Evolutionary conservation across 1,140 invertebrate species (phyloP), one percentile per base, ranked within the genome.

Genomic region (Diachasmimorpha longicaudata): DNA sequence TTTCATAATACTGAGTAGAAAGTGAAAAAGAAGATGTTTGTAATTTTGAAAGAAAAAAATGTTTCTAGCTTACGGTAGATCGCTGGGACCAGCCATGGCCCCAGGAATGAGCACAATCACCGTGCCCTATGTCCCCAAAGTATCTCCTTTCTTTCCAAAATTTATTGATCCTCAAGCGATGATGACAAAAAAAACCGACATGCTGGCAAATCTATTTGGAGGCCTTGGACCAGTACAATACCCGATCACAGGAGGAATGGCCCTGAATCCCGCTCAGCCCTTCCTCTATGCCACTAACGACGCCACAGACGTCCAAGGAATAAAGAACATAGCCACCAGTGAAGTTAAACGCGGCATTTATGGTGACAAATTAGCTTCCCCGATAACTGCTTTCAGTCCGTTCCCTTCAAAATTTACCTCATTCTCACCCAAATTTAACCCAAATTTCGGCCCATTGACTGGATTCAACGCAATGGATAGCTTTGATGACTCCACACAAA

Each of bases 161-260:
- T 84, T 86, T 16, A 82, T 87, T 9, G 86, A 87, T 42, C 85
- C 86, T 8, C 82, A 83, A 77, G 42, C 42, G 0, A 85, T 86
- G 80, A 84, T 86, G 8, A 73, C 79, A 11, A 85, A 84, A 55
- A 87, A 88, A 31, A 85, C 84, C 0, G 85, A 86, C 66, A 70
- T 86, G 55, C 16, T 87, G 36, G 81, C 48, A 21, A 86, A 86
- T 23, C 66, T 86, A 0, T 85, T 87, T 52, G 81, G 81, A 31
- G 81, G 83, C 23, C 19, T 81, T 4, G 77, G 78, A 48, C 78
- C 83, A 19, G 75, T 70, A 13, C 39, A 73, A 70, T 63, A 48
- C 44, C 25, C 75, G 31, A 4, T 19, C 16, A 11, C 21, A 36
- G 5, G n/a, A 19, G 14, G 2, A 31, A 6, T 31, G 31, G 31